phyloP scores from a whole-genome alignment of 2,888 invertebrate genomes.

The Mimachlamys varia region DNA sequence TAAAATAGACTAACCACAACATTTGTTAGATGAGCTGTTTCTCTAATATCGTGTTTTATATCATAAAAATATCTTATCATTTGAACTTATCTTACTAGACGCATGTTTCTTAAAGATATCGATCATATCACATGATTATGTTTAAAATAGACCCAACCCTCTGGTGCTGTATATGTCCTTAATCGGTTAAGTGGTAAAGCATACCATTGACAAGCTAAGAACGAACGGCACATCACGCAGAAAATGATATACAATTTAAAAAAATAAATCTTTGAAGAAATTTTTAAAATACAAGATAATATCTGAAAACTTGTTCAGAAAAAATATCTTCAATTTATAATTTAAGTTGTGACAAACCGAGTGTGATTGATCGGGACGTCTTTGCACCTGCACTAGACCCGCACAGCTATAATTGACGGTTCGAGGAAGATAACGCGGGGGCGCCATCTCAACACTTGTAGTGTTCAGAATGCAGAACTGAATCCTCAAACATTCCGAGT shows the following conservation, averaged over 20 bases:
- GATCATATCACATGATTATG: too few relatives aligned
- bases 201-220: background rate
- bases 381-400: conserved; percentile 5
- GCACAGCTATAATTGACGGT: background rate
- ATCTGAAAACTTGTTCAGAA: background rate
- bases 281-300: background rate
- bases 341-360: background rate
- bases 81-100: too few relatives aligned
- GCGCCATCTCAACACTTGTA: background rate
- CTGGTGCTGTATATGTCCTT: too few relatives aligned
- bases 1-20: too few relatives aligned
- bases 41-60: too few relatives aligned
- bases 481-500: background rate
- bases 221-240: background rate
- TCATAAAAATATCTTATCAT: too few relatives aligned
- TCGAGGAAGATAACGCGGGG: background rate
- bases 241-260: background rate
- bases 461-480: background rate
- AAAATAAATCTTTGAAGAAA: background rate
- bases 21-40: too few relatives aligned
- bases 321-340: background rate
- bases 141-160: too few relatives aligned
- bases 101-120: too few relatives aligned
- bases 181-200: background rate
- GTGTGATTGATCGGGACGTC: background rate